A percentile compares a stretch with the other conserved stretches of the same genome.
Conservation (phyloP, 2,888 invertebrate species). For the Dicyrtoma fusca region DNA sequence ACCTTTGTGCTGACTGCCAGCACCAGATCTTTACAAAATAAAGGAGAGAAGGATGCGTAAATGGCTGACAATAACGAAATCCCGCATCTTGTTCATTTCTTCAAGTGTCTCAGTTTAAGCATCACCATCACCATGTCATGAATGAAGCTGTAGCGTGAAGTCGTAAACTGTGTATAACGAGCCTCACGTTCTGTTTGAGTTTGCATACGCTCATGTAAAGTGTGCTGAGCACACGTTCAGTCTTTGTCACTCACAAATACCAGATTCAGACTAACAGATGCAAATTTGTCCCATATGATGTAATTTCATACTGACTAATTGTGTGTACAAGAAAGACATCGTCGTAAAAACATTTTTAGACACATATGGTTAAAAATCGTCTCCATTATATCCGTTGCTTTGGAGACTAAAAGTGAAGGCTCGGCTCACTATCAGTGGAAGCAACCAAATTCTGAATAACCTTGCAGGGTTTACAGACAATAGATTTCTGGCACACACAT, state of each 20-base stretch:
- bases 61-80: not conserved
- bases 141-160: conserved; percentile 25
- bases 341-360: too few species aligned
- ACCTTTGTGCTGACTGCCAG: conserved; percentile 9
- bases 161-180: conserved; percentile 30
- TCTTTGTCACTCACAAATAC: not conserved
- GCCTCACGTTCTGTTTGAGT: conserved; percentile 22
- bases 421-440: too few species aligned
- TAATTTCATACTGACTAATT: conserved; percentile 28
- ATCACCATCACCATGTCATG: not conserved
- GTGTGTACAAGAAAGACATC: not conserved
- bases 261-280: conserved; percentile 2
- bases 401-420: too few species aligned
- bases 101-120: not conserved
- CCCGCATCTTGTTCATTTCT: not conserved
- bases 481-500: too few species aligned
- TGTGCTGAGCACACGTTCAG: not conserved
- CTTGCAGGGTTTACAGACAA: too few species aligned
- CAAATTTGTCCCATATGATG: conserved; percentile 25
- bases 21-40: not conserved
- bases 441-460: too few species aligned
- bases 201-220: conserved; percentile 18
- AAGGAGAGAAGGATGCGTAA: not conserved
- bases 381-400: too few species aligned
- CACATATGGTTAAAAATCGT: too few species aligned